Conservation (phyloP, 2,888 invertebrate genomes). For the Sphaerolaimus hirsutus region DNA sequence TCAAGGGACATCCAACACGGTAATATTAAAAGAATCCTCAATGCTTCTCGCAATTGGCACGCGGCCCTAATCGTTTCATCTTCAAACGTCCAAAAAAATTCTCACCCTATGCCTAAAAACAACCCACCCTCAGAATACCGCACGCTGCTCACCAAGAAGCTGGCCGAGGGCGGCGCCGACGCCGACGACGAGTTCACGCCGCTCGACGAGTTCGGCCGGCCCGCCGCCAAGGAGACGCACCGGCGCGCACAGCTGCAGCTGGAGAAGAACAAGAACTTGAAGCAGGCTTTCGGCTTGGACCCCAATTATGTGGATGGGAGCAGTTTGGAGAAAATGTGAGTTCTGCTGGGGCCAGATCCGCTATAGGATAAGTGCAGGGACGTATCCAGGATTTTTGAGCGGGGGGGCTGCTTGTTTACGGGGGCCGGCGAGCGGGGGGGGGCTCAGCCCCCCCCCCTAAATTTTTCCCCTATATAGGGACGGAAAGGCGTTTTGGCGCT, state of each 20-base stretch:
- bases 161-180: conserved; percentile 34
- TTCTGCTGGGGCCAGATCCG: too few species aligned
- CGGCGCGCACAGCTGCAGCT: conserved; percentile 83
- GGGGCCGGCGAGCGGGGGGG: too few species aligned
- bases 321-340: conserved; percentile 46
- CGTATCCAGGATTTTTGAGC: too few species aligned
- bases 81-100: background rate
- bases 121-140: conserved; percentile 40
- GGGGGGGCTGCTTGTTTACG: too few species aligned
- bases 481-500: too few species aligned
- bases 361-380: too few species aligned
- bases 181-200: conserved; percentile 9
- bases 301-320: conserved; percentile 77
- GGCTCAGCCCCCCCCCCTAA: too few species aligned
- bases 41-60: too few species aligned
- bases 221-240: conserved; percentile 62
- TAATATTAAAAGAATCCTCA: too few species aligned
- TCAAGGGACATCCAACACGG: too few species aligned
- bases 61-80: too few species aligned
- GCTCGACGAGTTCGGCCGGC: background rate
- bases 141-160: conserved; percentile 44
- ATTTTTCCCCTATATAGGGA: too few species aligned
- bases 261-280: conserved; percentile 69
- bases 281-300: conserved; percentile 79
- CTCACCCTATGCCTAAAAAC: background rate